phyloP scores from a whole-genome alignment of 2,888 invertebrate genomes.

The Caenorhabditis auriculariae region DNA sequence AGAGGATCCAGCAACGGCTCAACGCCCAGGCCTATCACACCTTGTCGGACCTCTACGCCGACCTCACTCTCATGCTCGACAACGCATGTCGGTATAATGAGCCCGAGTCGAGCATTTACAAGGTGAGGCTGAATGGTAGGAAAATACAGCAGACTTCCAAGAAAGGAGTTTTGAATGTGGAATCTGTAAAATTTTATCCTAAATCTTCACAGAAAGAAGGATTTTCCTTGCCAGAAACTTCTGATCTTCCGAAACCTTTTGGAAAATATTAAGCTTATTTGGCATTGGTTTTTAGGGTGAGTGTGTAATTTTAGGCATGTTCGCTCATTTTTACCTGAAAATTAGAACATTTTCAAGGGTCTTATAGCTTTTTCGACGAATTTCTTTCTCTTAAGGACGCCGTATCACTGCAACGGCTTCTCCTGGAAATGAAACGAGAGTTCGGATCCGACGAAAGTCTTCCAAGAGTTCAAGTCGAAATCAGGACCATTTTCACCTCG shows the following conservation, averaged over 20 bases:
- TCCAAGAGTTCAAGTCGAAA: slow-evolving; percentile 70
- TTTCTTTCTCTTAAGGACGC: slow-evolving; percentile 74
- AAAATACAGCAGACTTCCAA: not conserved
- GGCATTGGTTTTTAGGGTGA: no score
- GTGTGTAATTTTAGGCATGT: no score
- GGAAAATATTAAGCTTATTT: no score
- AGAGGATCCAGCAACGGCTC: slow-evolving; percentile 74
- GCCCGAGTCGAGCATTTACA: slow-evolving; percentile 88
- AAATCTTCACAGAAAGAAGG: not conserved
- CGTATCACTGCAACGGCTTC: slow-evolving; percentile 84
- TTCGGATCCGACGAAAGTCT: slow-evolving; percentile 65
- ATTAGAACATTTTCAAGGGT: not conserved
- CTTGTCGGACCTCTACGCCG: slow-evolving; percentile 46
- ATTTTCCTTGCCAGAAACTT: not conserved
- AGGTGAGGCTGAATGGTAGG: slow-evolving; percentile 35
- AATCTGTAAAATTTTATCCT: not conserved
- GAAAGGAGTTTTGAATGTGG: not conserved
- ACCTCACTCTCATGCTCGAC: slow-evolving; percentile 79
- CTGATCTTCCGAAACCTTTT: not conserved
- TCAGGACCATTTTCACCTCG: slow-evolving; percentile 85
- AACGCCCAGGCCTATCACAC: slow-evolving; percentile 29
- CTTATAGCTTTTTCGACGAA: slow-evolving; percentile 1
- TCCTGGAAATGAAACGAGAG: slow-evolving; percentile 84
- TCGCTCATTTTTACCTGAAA: no score
- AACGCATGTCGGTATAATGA: slow-evolving; percentile 98